Evolutionary conservation across 2,113 vertebrate genomes (phyloP), one percentile per base, ranked within the genome.

Genomic region (Pseudorhombus dupliciocellatus): DNA sequence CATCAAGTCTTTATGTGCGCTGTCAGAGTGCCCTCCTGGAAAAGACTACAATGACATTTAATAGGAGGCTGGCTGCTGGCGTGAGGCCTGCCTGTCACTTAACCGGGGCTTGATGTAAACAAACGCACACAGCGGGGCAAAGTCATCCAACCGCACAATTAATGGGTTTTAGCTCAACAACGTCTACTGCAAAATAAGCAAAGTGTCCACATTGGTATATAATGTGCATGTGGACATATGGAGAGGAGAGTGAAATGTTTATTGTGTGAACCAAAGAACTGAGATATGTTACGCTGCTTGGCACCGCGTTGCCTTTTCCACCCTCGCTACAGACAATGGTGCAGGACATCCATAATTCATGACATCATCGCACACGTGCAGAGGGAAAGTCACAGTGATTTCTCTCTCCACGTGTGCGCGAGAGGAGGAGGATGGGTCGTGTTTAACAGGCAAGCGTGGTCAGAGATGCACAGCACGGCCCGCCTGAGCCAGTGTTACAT

Each of bases 261-360:
- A 34, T 16, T 28, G 22, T 37, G 12, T 30, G 4, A 46, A 61
- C 24, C 28, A n/a, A 61, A 55, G n/a, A 60, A 31, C 14, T 57
- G 18, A 2, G 28, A 72, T 53, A 67, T 72, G 71, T 77, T 58
- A 59, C 75, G 66, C 86, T 61, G 64, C 63, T 66, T 73, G 70
- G 40, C 56, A 51, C 73, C 59, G 76, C 79, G 69, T 55, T 66
- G 54, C 28, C 50, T 78, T 70, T 68, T 84, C 74, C 54, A 77
- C 77, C 80, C 79, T 82, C 63, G 67, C 48, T 61, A 64, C 78
- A 83, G 75, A 82, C 84, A 83, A 77, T 87, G 78, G 64, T 68
- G 71, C 84, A 85, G 79, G 37, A 42, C 74, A 89, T 91, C 70
- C 86, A 91, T 91, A 89, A 92, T 92, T 88, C 84, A 90, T 89